These are phyloP conservation scores for Leucozona laternaria DNA, from an alignment of 2,888 invertebrate genomes.

Conservation along the genomic window DNA sequence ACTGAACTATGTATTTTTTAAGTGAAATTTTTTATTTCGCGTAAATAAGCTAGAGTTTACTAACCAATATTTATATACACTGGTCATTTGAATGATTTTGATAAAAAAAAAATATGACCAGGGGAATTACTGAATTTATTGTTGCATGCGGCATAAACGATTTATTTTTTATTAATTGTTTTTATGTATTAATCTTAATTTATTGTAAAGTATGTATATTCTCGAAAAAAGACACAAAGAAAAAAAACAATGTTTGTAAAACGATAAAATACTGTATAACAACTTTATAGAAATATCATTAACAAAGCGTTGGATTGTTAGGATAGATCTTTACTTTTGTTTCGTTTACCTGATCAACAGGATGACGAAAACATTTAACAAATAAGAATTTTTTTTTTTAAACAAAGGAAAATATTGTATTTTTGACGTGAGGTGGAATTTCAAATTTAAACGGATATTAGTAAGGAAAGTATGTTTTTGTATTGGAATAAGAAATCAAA, in stretches of 20 bases:
- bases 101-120: constrained; percentile 35
- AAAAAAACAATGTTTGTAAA: constrained; percentile 68
- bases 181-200: constrained; percentile 59
- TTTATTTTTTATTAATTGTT: constrained; percentile 20
- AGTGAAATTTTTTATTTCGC: constrained; percentile 57
- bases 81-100: constrained; percentile 43
- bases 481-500: constrained; percentile 60
- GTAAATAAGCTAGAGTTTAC: constrained; percentile 71
- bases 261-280: constrained; percentile 75
- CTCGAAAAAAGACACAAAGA: constrained; percentile 68
- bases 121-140: constrained; percentile 60
- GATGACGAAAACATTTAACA: constrained; percentile 56
- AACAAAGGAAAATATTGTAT: constrained; percentile 31
- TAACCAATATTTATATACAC: constrained; percentile 72
- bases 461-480: constrained; percentile 34
- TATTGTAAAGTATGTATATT: constrained; percentile 67
- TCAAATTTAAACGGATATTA: constrained; percentile 49
- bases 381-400: constrained; percentile 44
- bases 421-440: constrained; percentile 54
- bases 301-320: constrained; percentile 66
- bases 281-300: constrained; percentile 72
- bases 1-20: constrained; percentile 37
- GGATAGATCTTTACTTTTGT: constrained; percentile 61
- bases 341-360: constrained; percentile 62
- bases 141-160: constrained; percentile 63